Percentiles rank a stretch among this genome's conserved stretches.
phyloP scores from a whole-genome alignment of 2,797 vertebrate species.

The Liasis olivaceus region DNA sequence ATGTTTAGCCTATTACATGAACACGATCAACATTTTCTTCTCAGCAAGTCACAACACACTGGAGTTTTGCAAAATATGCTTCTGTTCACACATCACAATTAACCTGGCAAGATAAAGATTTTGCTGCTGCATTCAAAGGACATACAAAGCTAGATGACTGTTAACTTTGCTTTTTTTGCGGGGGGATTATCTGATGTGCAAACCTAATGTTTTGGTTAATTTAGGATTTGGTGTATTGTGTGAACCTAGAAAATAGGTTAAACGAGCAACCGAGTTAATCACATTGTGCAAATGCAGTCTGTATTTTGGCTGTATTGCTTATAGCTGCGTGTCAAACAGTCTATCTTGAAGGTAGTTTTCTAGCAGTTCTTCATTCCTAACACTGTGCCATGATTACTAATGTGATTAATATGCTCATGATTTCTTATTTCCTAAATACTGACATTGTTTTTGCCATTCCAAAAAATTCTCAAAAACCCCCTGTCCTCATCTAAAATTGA shows the following conservation, averaged over 20 bases:
- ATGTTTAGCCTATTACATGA: not conserved
- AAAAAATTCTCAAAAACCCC: not conserved
- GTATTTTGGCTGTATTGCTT: too few relatives aligned
- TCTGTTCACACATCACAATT: not conserved
- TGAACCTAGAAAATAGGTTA: not conserved
- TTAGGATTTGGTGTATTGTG: not conserved
- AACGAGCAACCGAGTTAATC: not conserved
- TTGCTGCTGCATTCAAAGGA: not conserved
- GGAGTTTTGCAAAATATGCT: not conserved
- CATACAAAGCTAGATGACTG: not conserved
- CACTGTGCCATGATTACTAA: conserved; percentile 29
- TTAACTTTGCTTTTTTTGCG: not conserved
- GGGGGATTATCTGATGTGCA: not conserved
- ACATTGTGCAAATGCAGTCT: too few relatives aligned
- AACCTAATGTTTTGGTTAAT: not conserved
- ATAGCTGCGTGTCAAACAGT: conserved; percentile 20
- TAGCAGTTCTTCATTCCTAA: conserved; percentile 52
- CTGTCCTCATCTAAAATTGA: not conserved
- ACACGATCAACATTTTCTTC: not conserved
- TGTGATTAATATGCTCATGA: conserved; percentile 4
- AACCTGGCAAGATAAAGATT: not conserved
- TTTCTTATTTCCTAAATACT: not conserved
- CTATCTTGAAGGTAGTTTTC: conserved; percentile 34
- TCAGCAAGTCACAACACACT: not conserved
- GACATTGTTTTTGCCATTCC: not conserved